phyloP scores from a whole-genome alignment of 2,797 vertebrate species.

The Craterocephalus amniculus region DNA sequence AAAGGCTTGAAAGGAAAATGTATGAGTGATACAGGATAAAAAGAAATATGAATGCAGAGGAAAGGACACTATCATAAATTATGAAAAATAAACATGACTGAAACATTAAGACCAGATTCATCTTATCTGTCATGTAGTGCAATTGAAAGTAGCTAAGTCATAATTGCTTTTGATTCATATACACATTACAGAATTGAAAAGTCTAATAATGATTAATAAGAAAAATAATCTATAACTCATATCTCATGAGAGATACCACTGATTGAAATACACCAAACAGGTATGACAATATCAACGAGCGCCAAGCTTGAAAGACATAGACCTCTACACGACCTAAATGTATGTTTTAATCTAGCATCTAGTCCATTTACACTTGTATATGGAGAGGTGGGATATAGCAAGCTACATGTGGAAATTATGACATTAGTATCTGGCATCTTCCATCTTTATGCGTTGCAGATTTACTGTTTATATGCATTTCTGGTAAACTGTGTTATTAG shows the following conservation, averaged over 20 bases:
- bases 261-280: background rate
- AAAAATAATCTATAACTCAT: background rate
- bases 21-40: background rate
- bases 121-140: background rate
- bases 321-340: no score
- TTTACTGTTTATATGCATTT: background rate
- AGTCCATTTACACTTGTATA: no score
- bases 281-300: background rate
- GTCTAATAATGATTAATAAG: background rate
- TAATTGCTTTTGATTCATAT: no score
- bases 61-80: background rate
- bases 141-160: background rate
- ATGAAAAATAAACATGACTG: background rate
- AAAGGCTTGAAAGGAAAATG: constrained; percentile 1
- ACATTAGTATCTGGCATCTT: background rate
- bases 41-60: background rate
- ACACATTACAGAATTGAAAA: background rate
- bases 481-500: background rate
- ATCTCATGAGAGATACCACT: background rate
- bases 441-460: background rate
- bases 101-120: background rate
- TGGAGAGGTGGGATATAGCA: no score
- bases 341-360: no score
- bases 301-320: no score
- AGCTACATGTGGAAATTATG: no score